Conservation (phyloP, 2,797 vertebrate genomes). For the Bufotes viridis region DNA sequence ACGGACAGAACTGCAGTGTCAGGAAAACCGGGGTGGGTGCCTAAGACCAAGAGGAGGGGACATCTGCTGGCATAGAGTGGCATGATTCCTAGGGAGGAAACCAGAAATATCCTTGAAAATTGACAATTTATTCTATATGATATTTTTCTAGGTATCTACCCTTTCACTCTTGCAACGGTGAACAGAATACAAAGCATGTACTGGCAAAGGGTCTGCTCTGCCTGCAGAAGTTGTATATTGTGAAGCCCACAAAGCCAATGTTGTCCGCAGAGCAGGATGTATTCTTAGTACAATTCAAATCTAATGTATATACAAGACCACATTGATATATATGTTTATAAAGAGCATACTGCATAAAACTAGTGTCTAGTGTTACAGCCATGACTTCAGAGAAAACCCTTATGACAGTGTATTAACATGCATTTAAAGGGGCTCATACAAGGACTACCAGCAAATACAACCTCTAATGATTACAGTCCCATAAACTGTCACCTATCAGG, state of each 20-base stretch:
- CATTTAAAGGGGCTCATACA: background rate
- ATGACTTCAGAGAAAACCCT: background rate
- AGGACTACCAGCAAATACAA: background rate
- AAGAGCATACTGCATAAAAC: background rate
- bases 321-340: background rate
- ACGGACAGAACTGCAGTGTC: slow-evolving; percentile 51
- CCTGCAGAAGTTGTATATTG: background rate
- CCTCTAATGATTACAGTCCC: background rate
- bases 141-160: background rate
- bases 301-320: background rate
- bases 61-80: slow-evolving; percentile 4
- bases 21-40: slow-evolving; percentile 35
- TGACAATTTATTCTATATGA: background rate
- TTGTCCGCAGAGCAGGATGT: background rate
- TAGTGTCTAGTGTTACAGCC: background rate
- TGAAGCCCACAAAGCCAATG: background rate
- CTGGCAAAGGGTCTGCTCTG: background rate
- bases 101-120: background rate
- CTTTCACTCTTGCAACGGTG: background rate
- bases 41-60: slow-evolving; percentile 35
- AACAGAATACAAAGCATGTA: background rate
- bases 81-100: background rate
- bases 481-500: background rate
- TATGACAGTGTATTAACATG: background rate
- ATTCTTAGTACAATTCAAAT: background rate